phyloP scores from a whole-genome alignment of 2,888 invertebrate species.

The Sphaeridia pumilis region DNA sequence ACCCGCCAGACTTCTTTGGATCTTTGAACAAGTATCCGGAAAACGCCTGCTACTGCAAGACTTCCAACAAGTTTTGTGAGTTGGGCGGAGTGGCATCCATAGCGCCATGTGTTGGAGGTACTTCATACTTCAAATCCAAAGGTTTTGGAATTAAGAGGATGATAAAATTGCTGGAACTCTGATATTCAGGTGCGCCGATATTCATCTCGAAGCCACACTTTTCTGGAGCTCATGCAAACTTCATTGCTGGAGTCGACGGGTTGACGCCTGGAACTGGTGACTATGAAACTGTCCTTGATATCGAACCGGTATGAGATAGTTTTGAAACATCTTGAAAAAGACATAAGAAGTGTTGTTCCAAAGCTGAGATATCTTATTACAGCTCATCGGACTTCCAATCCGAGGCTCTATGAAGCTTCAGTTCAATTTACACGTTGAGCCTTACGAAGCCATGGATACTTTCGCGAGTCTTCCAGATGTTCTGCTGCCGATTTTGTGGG shows the following conservation, averaged over 20 bases:
- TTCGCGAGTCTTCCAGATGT: slow-evolving; percentile 27
- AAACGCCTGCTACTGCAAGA: slow-evolving; percentile 48
- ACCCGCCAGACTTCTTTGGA: slow-evolving; percentile 49
- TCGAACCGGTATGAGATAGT: slow-evolving; percentile 15
- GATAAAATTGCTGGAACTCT: not conserved
- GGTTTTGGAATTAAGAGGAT: not conserved
- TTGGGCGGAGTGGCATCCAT: slow-evolving; percentile 30
- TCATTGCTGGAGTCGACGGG: slow-evolving; percentile 10
- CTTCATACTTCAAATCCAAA: not conserved
- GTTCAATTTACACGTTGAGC: slow-evolving; percentile 29
- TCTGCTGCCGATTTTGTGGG: slow-evolving; percentile 32
- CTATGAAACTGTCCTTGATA: slow-evolving; percentile 16
- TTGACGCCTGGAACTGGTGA: slow-evolving; percentile 13
- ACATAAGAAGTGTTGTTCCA: too few species aligned
- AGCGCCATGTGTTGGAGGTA: slow-evolving; percentile 26
- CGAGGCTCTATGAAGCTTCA: slow-evolving; percentile 26
- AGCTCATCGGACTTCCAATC: slow-evolving; percentile 29
- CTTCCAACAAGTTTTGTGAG: slow-evolving; percentile 17
- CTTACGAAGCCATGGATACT: slow-evolving; percentile 27
- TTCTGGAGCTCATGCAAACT: slow-evolving; percentile 12
- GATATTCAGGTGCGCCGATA: slow-evolving; percentile 16
- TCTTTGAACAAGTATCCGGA: slow-evolving; percentile 50
- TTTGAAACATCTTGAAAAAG: not conserved
- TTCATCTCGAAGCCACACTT: slow-evolving; percentile 18
- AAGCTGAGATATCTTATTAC: not conserved